A percentile compares a stretch with the other conserved stretches of the same genome.
Evolutionary conservation across 2,888 invertebrate genomes (phyloP).

Genomic region (Nomada hirtipes): DNA sequence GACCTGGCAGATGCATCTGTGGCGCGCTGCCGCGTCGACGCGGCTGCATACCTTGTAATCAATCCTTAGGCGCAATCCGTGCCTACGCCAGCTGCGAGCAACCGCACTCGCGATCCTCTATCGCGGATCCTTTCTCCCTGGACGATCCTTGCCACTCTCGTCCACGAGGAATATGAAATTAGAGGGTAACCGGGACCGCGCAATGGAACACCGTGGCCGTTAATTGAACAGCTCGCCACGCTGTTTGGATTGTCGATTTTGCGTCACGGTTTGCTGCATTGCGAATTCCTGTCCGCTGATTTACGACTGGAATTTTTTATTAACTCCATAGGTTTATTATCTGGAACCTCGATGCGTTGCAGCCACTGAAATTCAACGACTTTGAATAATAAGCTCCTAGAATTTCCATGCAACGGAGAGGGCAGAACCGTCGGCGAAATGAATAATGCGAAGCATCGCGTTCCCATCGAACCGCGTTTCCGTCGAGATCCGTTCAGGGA

Average conservation of each 20-base stretch:
- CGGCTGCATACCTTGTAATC: conserved; percentile 69
- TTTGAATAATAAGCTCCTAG: conserved; percentile 7
- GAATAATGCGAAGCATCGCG: conserved; percentile 43
- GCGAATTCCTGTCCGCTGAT: not conserved
- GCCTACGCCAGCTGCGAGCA: conserved; percentile 19
- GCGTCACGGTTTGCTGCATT: not conserved
- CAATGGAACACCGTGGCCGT: conserved; percentile 8
- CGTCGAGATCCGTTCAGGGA: not conserved
- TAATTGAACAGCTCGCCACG: conserved; percentile 11
- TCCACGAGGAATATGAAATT: conserved; percentile 23
- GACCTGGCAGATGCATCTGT: conserved; percentile 28
- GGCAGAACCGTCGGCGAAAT: not conserved
- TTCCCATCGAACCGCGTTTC: not conserved
- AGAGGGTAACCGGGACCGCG: conserved; percentile 17
- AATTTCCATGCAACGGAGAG: not conserved
- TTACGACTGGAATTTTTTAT: not conserved
- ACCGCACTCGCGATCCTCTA: conserved; percentile 19
- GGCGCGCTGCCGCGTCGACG: conserved; percentile 35
- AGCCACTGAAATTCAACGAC: not conserved
- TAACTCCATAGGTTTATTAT: not conserved
- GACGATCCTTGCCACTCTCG: not conserved
- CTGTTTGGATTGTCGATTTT: not conserved
- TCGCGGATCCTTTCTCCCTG: not conserved
- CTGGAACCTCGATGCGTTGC: not conserved
- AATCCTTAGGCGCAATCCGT: conserved; percentile 68